Base-by-base conservation (phyloP, 2,888 invertebrate species). In the Sinopyrophorus schimmeli region DNA sequence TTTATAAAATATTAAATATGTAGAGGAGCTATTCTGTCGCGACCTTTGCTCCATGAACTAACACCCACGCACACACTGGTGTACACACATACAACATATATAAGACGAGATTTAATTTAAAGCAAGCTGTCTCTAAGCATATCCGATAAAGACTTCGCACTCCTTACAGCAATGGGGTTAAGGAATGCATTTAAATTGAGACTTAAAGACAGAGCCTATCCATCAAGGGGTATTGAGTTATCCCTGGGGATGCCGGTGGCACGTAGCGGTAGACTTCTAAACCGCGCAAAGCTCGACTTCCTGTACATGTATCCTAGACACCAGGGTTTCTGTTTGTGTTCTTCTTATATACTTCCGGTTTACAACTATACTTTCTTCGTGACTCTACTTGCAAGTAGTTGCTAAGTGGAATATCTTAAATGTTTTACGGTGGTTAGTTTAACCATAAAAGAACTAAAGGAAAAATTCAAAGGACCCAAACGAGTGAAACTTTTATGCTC, bases 131-230 rank as follows among this genome's bases (percentile, higher is more conserved):
- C 52, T 58, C 59, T 56, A 53, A 49, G 57, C 39, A 49, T 17
- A 21, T 34, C 30, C 54, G 49, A 49, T 49, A 43, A 48, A 42
- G 49, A 38, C 18, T 55, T 55, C 51, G 47, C 46, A 53, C 53
- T 60, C 57, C 49, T 50, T 57, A 47, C 37, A 58, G 59, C 57
- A 54, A 57, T 59, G 61, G 61, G 63, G 66, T 62, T 63, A 65
- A 62, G 67, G 68, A 66, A 68, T 67, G 68, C 68, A 68, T 68
- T 68, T 68, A 68, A 68, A 68, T 68, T 63, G 68, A 63, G 66
- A 61, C 63, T 68, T 68, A 68, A 67, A 65, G 67, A 66, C 65
- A 63, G 61, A 59, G 59, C 61, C 64, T 67, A 68, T 68, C 65
- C 66, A 66, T 68, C 68, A 67, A 66, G 67, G 59, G 59, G 64